Evolutionary conservation across 2,113 vertebrate genomes (phyloP).

Genomic region (Romanogobio albipinnatus): DNA sequence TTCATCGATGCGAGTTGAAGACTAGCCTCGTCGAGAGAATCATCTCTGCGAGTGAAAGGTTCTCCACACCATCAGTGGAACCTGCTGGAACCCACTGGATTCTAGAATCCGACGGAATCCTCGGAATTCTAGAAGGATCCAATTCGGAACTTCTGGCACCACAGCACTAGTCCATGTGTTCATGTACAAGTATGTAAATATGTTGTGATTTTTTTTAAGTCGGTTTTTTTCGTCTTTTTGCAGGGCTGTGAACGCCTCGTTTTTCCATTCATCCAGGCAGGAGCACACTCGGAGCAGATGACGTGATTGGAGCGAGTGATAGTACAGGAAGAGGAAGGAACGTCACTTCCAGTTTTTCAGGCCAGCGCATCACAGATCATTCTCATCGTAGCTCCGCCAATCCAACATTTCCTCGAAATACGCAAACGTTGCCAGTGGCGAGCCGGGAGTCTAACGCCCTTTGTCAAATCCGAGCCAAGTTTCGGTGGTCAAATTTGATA

Average conservation of each 20-base stretch:
- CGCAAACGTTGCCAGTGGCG: neutral
- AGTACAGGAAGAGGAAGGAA: conserved; percentile 22
- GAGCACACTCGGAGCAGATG: neutral
- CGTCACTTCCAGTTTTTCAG: conserved; percentile 51
- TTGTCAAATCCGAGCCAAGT: conserved; percentile 26
- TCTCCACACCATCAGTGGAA: conserved; percentile 49
- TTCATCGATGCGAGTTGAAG: conserved; percentile 70
- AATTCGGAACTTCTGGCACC: conserved; percentile 47
- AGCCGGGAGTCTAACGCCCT: conserved; percentile 32
- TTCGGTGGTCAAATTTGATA: conserved; percentile 57
- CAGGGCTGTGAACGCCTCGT: conserved; percentile 28
- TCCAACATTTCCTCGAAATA: conserved; percentile 22
- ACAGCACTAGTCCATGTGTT: conserved; percentile 63
- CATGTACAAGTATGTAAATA: conserved; percentile 51
- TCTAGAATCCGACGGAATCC: conserved; percentile 13
- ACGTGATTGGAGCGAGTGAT: conserved; percentile 11
- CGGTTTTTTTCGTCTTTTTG: conserved; percentile 20
- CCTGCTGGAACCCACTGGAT: conserved; percentile 38
- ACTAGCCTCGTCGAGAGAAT: conserved; percentile 43
- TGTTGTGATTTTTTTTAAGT: neutral
- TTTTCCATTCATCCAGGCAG: conserved; percentile 27
- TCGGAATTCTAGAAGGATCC: conserved; percentile 33
- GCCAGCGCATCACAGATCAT: neutral
- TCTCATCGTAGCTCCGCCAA: neutral
- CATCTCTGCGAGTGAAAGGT: conserved; percentile 51